Evolutionary conservation across 2,888 invertebrate genomes (phyloP), one percentile per base, ranked within the genome.

Genomic region (Eupithecia tripunctaria): DNA sequence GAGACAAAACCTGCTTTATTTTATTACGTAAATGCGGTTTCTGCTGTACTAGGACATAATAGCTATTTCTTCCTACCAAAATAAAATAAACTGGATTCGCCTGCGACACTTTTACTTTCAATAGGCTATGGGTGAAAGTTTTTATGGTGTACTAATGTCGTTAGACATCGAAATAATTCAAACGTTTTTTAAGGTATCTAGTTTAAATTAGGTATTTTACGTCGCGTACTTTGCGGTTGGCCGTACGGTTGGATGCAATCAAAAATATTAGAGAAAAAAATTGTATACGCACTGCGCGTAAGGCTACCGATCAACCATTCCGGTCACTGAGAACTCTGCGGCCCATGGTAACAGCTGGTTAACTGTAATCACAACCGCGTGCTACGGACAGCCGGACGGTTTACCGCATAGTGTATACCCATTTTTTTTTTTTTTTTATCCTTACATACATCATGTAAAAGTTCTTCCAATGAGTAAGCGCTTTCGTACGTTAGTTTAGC

Each of bases 41-140:
- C 36, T 63, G 36, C 5, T 63, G n/a, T 21, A 63, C n/a, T 63
- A 32, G 62, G 64, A 68, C 74, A 68, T 67, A 75, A 71, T 69
- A 36, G 51, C 36, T 51, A 65, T 68, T 74, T 68, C 70, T 62
- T 66, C 25, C 47, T 68, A 71, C 21, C 75, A 71, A 76, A 78
- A 78, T 78, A 76, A 76, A 82, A 81, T 81, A 81, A 82, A 80
- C 77, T 82, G 82, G 85, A 83, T 85, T 81, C 76, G 80, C 83
- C 84, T 87, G 84, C 88, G 86, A 86, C 88, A 91, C 88, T 91
- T 90, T 90, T 91, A 89, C 89, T 80, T 80, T 80, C 80, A 72
- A 32, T 72, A 51, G 80, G 69, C 73, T 72, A 78, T 77, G 75
- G 75, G 83, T 80, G 83, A 84, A 84, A 83, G 84, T 82, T 79